Percentiles rank a stretch among this genome's conserved stretches.
Conservation (phyloP, 2,113 vertebrate genomes). For the Recurvirostra avosetta region DNA sequence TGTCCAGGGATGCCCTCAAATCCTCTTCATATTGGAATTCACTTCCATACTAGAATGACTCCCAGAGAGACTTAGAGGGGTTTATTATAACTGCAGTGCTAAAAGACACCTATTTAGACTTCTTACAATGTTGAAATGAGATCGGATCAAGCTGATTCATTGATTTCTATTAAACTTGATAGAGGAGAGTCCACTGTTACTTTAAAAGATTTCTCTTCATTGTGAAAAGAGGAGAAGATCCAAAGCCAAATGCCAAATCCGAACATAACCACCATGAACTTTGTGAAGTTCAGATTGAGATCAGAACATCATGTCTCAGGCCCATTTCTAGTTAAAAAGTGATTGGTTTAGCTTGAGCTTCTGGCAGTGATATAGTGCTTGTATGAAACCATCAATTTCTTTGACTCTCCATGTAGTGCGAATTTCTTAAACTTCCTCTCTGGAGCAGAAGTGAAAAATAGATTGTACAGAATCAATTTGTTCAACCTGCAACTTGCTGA, state of each 20-base stretch:
- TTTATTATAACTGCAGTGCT: constrained; percentile 65
- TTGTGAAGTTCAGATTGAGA: constrained; percentile 45
- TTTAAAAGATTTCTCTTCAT: background rate
- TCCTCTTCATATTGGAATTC: constrained; percentile 62
- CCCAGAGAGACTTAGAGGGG: constrained; percentile 37
- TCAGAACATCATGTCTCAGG: constrained; percentile 32
- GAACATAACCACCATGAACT: constrained; percentile 10
- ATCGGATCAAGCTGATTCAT: constrained; percentile 59
- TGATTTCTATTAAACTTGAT: constrained; percentile 64
- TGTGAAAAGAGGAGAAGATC: constrained; percentile 11
- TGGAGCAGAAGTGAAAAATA: constrained; percentile 50
- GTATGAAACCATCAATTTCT: constrained; percentile 49
- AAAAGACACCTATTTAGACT: constrained; percentile 65
- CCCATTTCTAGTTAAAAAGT: constrained; percentile 45
- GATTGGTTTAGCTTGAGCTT: constrained; percentile 49
- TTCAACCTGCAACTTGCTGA: constrained; percentile 24
- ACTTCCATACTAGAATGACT: constrained; percentile 48
- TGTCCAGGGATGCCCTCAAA: constrained; percentile 49
- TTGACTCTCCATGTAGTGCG: constrained; percentile 9
- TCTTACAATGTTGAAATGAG: constrained; percentile 59
- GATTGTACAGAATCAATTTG: constrained; percentile 29
- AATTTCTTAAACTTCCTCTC: constrained; percentile 50
- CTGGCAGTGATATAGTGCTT: constrained; percentile 45
- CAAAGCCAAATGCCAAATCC: constrained; percentile 25
- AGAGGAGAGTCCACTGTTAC: constrained; percentile 13